Conservation (phyloP, 2,888 invertebrate species). For the Arrhopalites spinosus region DNA sequence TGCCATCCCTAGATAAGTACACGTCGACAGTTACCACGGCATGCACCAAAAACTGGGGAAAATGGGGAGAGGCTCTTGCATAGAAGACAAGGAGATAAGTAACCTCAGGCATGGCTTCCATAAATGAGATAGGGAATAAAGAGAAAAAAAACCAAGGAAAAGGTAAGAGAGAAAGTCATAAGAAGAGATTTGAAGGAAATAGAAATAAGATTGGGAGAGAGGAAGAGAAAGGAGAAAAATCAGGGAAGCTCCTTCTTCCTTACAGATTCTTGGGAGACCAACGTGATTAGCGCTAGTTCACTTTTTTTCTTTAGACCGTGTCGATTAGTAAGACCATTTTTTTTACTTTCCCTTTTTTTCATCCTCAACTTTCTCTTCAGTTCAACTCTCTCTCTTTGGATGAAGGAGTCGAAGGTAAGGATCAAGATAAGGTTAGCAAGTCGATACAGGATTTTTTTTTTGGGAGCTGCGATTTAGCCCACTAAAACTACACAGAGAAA, state of each 20-base stretch:
- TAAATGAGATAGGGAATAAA: not conserved
- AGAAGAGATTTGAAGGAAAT: not conserved
- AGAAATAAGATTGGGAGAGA: not conserved
- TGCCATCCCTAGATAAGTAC: too few relatives aligned
- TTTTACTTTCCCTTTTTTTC: not conserved
- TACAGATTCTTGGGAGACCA: not conserved
- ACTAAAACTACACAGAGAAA: too few relatives aligned
- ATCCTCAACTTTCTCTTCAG: not conserved
- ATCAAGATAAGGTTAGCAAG: too few relatives aligned
- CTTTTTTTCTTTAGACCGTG: slow-evolving; percentile 10
- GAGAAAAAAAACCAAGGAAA: not conserved
- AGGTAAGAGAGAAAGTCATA: too few relatives aligned
- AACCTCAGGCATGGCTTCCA: slow-evolving; percentile 11
- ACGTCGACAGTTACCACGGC: too few relatives aligned
- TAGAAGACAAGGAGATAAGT: not conserved
- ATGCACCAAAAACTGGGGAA: not conserved
- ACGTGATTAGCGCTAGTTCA: slow-evolving; percentile 13
- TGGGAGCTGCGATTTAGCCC: too few relatives aligned
- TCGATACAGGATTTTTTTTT: too few relatives aligned
- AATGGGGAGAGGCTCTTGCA: not conserved
- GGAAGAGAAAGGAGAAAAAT: not conserved
- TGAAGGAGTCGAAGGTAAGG: too few relatives aligned
- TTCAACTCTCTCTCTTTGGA: not conserved
- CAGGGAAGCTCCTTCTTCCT: too few relatives aligned
- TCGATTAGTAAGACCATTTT: not conserved